phyloP scores from a whole-genome alignment of 2,113 vertebrate genomes.

The Rissa tridactyla region DNA sequence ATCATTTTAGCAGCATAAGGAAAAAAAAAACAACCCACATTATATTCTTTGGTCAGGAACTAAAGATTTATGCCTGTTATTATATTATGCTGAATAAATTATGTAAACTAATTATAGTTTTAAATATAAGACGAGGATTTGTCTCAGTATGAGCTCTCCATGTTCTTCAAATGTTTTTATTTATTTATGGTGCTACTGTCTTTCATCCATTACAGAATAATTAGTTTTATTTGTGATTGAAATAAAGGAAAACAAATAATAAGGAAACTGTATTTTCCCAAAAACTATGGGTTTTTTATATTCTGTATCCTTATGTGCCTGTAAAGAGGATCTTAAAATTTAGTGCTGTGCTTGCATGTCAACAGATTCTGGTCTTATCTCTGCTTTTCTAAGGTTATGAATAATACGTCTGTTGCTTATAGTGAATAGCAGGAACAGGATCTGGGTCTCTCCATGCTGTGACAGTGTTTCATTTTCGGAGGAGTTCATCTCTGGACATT shows the following conservation, averaged over 20 bases:
- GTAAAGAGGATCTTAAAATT: not conserved
- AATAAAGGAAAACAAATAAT: not conserved
- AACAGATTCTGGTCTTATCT: not conserved
- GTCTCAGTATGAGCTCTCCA: not conserved
- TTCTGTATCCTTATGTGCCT: not conserved
- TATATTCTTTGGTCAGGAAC: not conserved
- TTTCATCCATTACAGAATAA: not conserved
- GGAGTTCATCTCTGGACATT: not conserved
- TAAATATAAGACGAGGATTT: not conserved
- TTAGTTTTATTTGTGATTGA: not conserved
- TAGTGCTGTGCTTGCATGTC: not conserved
- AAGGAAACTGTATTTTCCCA: not conserved
- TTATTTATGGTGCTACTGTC: not conserved
- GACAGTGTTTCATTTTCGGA: not conserved
- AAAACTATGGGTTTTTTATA: not conserved
- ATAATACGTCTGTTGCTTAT: not conserved
- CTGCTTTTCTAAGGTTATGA: not conserved
- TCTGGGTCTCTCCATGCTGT: not conserved
- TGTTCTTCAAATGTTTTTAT: not conserved
- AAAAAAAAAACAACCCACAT: not conserved
- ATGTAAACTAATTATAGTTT: not conserved
- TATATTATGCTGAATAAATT: not conserved
- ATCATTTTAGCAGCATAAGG: not conserved
- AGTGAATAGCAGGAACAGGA: not conserved
- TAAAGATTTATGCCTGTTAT: not conserved